Evolutionary conservation across 2,113 vertebrate species (phyloP), one percentile per base, ranked within the genome.

Genomic region (Psilopsiagon aymara): DNA sequence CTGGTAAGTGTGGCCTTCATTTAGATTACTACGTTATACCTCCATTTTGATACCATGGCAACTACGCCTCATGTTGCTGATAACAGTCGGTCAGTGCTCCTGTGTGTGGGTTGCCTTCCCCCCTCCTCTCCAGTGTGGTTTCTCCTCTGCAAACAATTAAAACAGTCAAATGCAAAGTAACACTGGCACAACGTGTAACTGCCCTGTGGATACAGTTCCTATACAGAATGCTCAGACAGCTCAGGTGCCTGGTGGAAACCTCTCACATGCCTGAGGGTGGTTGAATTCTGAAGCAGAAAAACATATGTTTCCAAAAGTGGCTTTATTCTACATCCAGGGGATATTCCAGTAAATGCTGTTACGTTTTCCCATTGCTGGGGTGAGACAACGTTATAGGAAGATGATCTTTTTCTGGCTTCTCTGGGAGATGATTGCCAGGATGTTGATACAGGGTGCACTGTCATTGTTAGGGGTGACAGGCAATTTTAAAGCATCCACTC

Each of bases 1-100:
- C 99, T 99, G 99, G 98, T 99, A 98, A 98, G 98, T 98, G 71
- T 80, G 62, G 96, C 94, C 78, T 96, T 98, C 97, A 97, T 97
- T 97, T 88, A 90, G 88, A 95, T 96, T 93, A 91, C 97, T 84
- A 24, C 4, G 39, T 95, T 97, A 90, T 57, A 92, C 91, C 77
- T 95, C 76, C 85, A 81, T 92, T 96, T 74, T 91, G 97, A 92
- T 97, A 96, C 97, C 97, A 98, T 98, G 97, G 97, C 97, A 98
- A 98, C 98, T 97, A 64, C 18, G 95, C 96, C 97, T 94, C 95
- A 95, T 73, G 93, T 97, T 91, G 47, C 91, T 95, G 94, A 89
- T 92, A 93, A 92, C 92, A 85, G 88, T 62, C 10, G 2, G 90
- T 80, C 86, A 59, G 83, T 71, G 86, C 86, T 93, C 0, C 81